These are phyloP conservation scores for Agonopterix arenella DNA, from an alignment of 2,888 invertebrate genomes.

Conservation along the genomic window DNA sequence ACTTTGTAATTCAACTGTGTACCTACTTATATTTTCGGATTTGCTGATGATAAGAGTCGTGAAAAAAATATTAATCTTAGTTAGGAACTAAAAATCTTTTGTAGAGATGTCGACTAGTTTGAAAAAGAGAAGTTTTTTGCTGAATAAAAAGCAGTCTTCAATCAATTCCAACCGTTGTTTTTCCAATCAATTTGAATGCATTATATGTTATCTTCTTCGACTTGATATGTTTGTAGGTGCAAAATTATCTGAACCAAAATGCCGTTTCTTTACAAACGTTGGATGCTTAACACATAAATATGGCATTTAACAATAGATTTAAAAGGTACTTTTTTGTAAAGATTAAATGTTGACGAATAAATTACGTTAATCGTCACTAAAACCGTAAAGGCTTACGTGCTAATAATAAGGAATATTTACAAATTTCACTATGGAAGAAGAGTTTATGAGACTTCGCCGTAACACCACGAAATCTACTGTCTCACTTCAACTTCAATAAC, in stretches of 20 bases:
- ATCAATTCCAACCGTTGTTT: constrained; percentile 66
- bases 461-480: constrained; percentile 48
- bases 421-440: constrained; percentile 76
- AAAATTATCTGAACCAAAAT: constrained; percentile 37
- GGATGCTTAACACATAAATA: constrained; percentile 71
- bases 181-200: constrained; percentile 4
- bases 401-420: constrained; percentile 69
- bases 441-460: constrained; percentile 50
- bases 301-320: constrained; percentile 71
- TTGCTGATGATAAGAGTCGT: constrained; percentile 23
- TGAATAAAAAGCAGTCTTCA: constrained; percentile 61
- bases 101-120: constrained; percentile 30
- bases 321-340: constrained; percentile 68
- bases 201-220: constrained; percentile 5
- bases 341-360: constrained; percentile 70
- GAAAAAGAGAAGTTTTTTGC: constrained; percentile 29
- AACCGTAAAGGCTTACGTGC: constrained; percentile 51
- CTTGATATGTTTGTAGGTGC: constrained; percentile 54
- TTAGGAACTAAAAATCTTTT: constrained; percentile 46
- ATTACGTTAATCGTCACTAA: constrained; percentile 66
- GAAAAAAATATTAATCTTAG: constrained; percentile 2
- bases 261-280: constrained; percentile 26
- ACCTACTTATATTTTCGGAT: constrained; percentile 28
- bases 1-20: constrained; percentile 27
- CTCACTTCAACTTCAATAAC: constrained; percentile 58